A percentile compares a stretch with the other conserved stretches of the same genome.
These are phyloP conservation scores for Caenorhabditis afra DNA, from an alignment of 2,888 invertebrate species.

Conservation along the genomic window DNA sequence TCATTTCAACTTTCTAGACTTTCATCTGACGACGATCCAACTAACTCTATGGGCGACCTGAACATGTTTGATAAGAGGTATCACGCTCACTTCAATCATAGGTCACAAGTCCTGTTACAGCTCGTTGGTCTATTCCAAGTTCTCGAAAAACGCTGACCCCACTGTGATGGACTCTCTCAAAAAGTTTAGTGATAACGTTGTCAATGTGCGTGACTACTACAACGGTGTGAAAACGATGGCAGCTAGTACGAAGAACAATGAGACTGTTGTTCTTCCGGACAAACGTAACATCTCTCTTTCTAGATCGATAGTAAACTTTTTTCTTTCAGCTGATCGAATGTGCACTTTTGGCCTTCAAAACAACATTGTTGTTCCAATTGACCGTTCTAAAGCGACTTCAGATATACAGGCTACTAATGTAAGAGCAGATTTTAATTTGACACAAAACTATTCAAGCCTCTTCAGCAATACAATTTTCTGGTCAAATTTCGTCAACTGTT, in stretches of 20 bases:
- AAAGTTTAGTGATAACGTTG: slow-evolving; percentile 18
- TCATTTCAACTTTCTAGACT: slow-evolving; percentile 21
- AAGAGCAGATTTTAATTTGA: not conserved
- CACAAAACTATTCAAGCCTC: no score
- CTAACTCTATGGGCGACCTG: not conserved
- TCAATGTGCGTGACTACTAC: slow-evolving; percentile 9
- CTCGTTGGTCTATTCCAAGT: slow-evolving; percentile 21
- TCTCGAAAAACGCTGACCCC: slow-evolving; percentile 1
- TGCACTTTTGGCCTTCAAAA: slow-evolving; percentile 35
- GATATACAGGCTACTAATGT: not conserved
- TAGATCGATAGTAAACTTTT: no score
- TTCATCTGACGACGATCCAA: slow-evolving; percentile 3
- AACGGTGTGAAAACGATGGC: slow-evolving; percentile 23
- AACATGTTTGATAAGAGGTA: slow-evolving; percentile 33
- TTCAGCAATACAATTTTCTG: not conserved
- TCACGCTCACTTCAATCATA: no score
- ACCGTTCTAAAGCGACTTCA: slow-evolving; percentile 10
- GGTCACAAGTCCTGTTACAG: slow-evolving; percentile 19
- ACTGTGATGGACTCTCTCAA: slow-evolving; percentile 8
- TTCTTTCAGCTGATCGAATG: slow-evolving; percentile 8
- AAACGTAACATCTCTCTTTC: slow-evolving; percentile 27
- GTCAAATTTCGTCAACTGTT: slow-evolving; percentile 12
- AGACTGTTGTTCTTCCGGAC: not conserved
- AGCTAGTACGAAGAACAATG: slow-evolving; percentile 1
- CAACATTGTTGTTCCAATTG: slow-evolving; percentile 37